Base-by-base conservation (phyloP, 2,888 invertebrate genomes). In the Erpobdella octoculata region DNA sequence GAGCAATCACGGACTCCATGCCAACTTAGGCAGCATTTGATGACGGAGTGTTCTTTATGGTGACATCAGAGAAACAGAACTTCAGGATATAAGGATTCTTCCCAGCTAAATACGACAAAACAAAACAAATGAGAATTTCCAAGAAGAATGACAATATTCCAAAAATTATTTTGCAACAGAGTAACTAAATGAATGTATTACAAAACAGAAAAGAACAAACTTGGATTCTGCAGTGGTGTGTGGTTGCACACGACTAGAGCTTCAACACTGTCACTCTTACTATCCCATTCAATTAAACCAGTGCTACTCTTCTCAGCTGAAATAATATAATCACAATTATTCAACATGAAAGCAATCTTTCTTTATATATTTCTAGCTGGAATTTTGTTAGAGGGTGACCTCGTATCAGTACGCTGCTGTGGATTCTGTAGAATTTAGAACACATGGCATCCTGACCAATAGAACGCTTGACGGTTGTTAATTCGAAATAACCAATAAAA, bases 41-140 rank as follows among this genome's bases (percentile, higher is more conserved):
- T n/a, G 35, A 9, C 12, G 35, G 67, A 31, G 41, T 28, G 36
- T 67, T 74, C 72, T 73, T 73, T 46, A 75, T 79, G 21, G 80
- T 79, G 36, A 89, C 88, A 74, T 93, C 92, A 28, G 95, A 95
- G 88, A 96, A 97, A 83, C 96, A 96, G 78, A 97, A 87, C 86
- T 97, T 97, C 90, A 97, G 91, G 80, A 95, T 92, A 87, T 94
- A 97, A 78, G 97, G 97, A 85, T 93, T 93, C 86, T 95, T 95
- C 77, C 93, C 93, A 84, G 90, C 93, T 93, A n/a, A 1, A 35
- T 18, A 72, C 33, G 37, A 46, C 53, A 58, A 64, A 65, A 35
- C 67, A 15, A 58, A 5, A 59, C 58, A 4, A 53, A 48, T 12
- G 31, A 21, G 21, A 5, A 70, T 8, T 12, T 35, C 9, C 18